phyloP scores from a whole-genome alignment of 2,797 vertebrate species.

The Eospalax fontanierii region DNA sequence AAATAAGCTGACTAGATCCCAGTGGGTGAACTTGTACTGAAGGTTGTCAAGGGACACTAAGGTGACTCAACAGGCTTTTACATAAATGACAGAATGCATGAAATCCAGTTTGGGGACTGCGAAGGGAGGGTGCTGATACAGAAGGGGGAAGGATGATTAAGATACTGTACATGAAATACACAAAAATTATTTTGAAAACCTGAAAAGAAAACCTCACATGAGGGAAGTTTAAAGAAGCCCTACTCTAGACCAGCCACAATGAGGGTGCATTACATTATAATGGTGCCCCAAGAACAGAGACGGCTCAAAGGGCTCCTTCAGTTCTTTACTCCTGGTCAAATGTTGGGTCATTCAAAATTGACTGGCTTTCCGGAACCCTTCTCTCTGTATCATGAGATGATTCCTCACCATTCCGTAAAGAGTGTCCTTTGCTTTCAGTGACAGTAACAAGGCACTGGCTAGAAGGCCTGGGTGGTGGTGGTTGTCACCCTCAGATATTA shows the following conservation, averaged over 20 bases:
- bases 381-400: not conserved
- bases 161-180: too few species aligned
- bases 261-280: not conserved
- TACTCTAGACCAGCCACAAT: not conserved
- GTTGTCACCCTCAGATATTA: not conserved
- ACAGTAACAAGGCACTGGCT: not conserved
- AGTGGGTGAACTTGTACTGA: too few species aligned
- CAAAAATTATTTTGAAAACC: too few species aligned
- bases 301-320: not conserved
- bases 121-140: too few species aligned
- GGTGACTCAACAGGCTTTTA: too few species aligned
- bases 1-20: too few species aligned
- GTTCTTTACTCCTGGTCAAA: not conserved
- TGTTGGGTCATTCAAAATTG: not conserved
- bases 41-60: too few species aligned
- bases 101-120: too few species aligned
- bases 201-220: not conserved
- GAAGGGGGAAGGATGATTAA: too few species aligned
- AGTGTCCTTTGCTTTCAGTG: not conserved
- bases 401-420: too few species aligned
- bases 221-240: not conserved
- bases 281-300: not conserved
- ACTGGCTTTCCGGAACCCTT: not conserved
- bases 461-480: not conserved
- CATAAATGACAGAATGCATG: too few species aligned